Evolutionary conservation across 2,797 vertebrate species (phyloP).

Genomic region (Anableps anableps): DNA sequence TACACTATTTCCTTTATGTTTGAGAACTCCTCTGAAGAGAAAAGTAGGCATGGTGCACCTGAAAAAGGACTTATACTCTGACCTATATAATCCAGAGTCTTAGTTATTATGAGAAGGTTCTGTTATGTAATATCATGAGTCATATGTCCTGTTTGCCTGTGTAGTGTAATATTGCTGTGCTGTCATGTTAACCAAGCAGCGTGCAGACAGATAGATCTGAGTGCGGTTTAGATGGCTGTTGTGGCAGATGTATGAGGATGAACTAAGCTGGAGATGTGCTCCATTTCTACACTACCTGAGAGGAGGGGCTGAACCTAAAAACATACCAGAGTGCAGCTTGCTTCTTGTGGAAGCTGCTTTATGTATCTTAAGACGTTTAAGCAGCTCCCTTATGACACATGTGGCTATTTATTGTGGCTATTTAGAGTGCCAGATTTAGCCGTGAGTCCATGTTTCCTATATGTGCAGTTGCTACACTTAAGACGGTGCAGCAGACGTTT

Average conservation of each 20-base stretch:
- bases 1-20: not conserved
- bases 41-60: not conserved
- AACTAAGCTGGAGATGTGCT: constrained; percentile 44
- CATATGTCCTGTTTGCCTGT: constrained; percentile 10
- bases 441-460: not conserved
- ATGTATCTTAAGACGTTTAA: constrained; percentile 11
- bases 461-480: constrained; percentile 27
- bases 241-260: constrained; percentile 51
- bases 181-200: constrained; percentile 12
- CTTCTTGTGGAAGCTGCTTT: not conserved
- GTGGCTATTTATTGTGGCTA: not conserved
- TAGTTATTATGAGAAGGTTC: constrained; percentile 27
- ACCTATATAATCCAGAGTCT: constrained; percentile 41
- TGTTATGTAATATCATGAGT: constrained; percentile 38
- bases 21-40: not conserved
- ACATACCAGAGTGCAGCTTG: constrained; percentile 14
- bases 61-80: constrained; percentile 12
- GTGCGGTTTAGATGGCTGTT: constrained; percentile 36
- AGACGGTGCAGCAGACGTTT: constrained; percentile 28
- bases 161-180: constrained; percentile 4
- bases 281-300: constrained; percentile 24
- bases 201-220: not conserved
- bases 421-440: not conserved
- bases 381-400: not conserved
- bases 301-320: constrained; percentile 48